Conservation (phyloP, 2,113 vertebrate species). For the Datnioides undecimradiatus region DNA sequence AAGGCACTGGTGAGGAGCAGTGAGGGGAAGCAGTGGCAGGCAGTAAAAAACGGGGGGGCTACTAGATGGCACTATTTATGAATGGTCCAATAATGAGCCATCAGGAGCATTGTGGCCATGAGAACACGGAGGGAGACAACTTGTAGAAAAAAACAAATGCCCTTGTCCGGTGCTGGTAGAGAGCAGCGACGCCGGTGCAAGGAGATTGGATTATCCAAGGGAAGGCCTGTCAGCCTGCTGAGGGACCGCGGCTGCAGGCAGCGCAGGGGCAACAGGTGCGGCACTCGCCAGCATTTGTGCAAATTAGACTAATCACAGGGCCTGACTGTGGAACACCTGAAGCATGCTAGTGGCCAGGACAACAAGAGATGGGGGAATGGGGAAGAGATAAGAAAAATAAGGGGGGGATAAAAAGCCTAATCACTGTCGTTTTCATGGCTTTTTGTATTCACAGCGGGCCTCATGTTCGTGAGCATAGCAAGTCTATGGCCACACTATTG, state of each 20-base stretch:
- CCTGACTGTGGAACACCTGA: constrained; percentile 77
- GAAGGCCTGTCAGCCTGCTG: constrained; percentile 77
- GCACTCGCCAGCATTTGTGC: constrained; percentile 65
- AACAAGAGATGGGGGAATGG: neutral
- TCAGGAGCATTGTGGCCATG: constrained; percentile 65
- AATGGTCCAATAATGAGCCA: constrained; percentile 79
- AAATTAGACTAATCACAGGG: constrained; percentile 82
- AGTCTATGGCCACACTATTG: too few relatives aligned
- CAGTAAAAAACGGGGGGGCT: constrained; percentile 43
- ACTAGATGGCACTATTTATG: constrained; percentile 75
- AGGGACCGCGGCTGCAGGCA: constrained; percentile 74
- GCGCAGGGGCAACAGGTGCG: constrained; percentile 83
- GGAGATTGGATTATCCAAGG: constrained; percentile 80
- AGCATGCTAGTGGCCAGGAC: constrained; percentile 61
- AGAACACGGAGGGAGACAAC: constrained; percentile 51
- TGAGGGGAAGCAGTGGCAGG: constrained; percentile 57
- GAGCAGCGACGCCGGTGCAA: constrained; percentile 55
- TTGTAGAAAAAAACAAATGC: constrained; percentile 67
- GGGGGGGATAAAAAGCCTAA: neutral
- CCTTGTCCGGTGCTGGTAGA: constrained; percentile 66
- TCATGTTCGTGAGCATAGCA: neutral
- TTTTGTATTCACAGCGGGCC: neutral
- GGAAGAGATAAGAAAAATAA: constrained; percentile 25
- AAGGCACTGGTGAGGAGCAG: constrained; percentile 38
- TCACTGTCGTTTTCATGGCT: constrained; percentile 2